A percentile compares a stretch with the other conserved stretches of the same genome.
Conservation (phyloP, 1,140 invertebrate genomes). For the Lasaia peninsularis region DNA sequence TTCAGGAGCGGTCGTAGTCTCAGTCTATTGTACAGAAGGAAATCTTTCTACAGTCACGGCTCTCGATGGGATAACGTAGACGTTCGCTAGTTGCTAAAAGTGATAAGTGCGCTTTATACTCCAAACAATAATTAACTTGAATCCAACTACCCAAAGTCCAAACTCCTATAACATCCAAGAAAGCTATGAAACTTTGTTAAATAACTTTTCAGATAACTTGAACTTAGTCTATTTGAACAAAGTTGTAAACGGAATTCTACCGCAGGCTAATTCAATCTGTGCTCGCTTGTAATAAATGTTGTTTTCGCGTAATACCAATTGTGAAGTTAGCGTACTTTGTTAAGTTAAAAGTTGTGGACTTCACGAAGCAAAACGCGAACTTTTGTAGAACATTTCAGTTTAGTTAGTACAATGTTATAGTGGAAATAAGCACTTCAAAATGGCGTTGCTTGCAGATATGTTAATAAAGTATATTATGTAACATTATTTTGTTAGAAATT, state of each 20-base stretch:
- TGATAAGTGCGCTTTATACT: constrained; percentile 41
- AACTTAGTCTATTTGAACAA: constrained; percentile 71
- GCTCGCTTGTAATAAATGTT: constrained; percentile 72
- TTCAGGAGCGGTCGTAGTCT: constrained; percentile 65
- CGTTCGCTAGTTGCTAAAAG: constrained; percentile 42
- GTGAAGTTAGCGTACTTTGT: constrained; percentile 61
- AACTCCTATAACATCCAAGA: constrained; percentile 60
- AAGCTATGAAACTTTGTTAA: constrained; percentile 78
- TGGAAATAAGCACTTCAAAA: constrained; percentile 78
- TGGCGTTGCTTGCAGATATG: constrained; percentile 70
- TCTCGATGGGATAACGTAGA: constrained; percentile 74
- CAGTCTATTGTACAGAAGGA: constrained; percentile 74
- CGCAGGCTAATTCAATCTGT: constrained; percentile 72
- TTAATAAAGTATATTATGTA: constrained; percentile 41
- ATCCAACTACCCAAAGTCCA: constrained; percentile 55
- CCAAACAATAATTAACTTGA: constrained; percentile 66
- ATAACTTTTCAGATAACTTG: constrained; percentile 78
- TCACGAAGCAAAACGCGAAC: constrained; percentile 76
- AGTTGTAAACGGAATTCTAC: constrained; percentile 70
- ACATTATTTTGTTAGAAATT: neutral
- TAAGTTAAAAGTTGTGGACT: constrained; percentile 72
- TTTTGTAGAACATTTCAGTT: constrained; percentile 78
- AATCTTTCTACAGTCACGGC: constrained; percentile 76
- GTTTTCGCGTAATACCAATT: constrained; percentile 72
- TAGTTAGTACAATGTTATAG: constrained; percentile 78